phyloP scores from a whole-genome alignment of 2,888 invertebrate genomes.

The Dermolepida albohirtum region DNA sequence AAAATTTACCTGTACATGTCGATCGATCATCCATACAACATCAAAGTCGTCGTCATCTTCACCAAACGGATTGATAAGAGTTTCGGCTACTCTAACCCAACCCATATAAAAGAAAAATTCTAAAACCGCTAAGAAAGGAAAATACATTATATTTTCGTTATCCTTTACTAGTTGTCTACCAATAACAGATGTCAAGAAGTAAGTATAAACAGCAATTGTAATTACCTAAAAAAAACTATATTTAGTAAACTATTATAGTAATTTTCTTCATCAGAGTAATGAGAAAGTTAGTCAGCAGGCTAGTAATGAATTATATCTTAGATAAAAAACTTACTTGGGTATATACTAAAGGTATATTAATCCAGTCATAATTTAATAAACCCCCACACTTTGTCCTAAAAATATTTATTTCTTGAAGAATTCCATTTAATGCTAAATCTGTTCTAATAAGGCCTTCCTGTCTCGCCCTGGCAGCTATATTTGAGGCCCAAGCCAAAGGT shows the following conservation, averaged over 20 bases:
- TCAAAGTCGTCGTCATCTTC: constrained; percentile 93
- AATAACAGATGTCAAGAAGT: constrained; percentile 88
- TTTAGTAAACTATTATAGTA: constrained; percentile 4
- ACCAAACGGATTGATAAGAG: constrained; percentile 89
- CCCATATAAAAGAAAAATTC: constrained; percentile 91
- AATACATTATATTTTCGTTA: constrained; percentile 75
- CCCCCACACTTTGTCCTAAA: constrained; percentile 82
- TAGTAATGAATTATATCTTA: too few relatives aligned
- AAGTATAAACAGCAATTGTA: constrained; percentile 90
- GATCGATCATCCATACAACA: constrained; percentile 91
- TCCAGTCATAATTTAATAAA: constrained; percentile 81
- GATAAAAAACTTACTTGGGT: constrained; percentile 71
- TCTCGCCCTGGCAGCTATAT: constrained; percentile 85
- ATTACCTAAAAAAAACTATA: constrained; percentile 71
- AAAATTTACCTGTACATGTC: constrained; percentile 82
- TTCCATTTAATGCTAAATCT: constrained; percentile 89
- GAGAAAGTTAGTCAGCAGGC: not conserved
- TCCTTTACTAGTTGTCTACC: constrained; percentile 76
- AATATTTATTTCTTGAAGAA: constrained; percentile 85
- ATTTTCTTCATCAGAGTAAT: not conserved
- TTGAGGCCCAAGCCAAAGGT: constrained; percentile 90
- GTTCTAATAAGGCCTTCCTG: constrained; percentile 88
- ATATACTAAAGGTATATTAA: constrained; percentile 83
- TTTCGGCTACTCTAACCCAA: constrained; percentile 91
- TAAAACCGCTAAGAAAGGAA: constrained; percentile 88